phyloP scores from a whole-genome alignment of 2,797 vertebrate species.

The Anguilla marmorata region DNA sequence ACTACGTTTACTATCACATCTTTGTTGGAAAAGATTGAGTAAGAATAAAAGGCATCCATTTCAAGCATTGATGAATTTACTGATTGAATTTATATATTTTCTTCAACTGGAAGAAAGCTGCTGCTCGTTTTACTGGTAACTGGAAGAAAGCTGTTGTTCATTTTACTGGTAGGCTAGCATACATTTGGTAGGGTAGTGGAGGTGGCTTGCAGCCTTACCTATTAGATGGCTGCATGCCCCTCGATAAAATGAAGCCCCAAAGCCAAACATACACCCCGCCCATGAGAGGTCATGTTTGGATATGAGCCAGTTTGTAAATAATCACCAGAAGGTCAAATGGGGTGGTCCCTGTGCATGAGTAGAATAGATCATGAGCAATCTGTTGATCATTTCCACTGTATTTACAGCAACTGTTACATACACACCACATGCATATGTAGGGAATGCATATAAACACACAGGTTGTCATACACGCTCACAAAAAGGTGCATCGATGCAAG shows the following conservation, averaged over 20 bases:
- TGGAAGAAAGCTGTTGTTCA: not conserved
- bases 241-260: not conserved
- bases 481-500: not conserved
- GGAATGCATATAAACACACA: not conserved
- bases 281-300: not conserved
- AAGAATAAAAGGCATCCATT: not conserved
- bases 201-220: not conserved
- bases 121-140: constrained; percentile 6
- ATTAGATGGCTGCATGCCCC: not conserved
- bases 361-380: not conserved
- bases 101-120: not conserved
- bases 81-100: not conserved
- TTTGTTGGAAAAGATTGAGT: not conserved
- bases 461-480: not conserved
- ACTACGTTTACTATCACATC: not conserved
- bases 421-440: not conserved
- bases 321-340: not conserved
- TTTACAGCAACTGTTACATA: not conserved
- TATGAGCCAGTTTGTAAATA: not conserved
- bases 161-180: not conserved
- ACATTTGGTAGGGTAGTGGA: not conserved
- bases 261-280: not conserved
- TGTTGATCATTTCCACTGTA: not conserved
- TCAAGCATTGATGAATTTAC: not conserved
- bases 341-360: not conserved